A percentile compares a stretch with the other conserved stretches of the same genome.
Conservation (phyloP, 2,113 vertebrate species). For the Chaetops frenatus region DNA sequence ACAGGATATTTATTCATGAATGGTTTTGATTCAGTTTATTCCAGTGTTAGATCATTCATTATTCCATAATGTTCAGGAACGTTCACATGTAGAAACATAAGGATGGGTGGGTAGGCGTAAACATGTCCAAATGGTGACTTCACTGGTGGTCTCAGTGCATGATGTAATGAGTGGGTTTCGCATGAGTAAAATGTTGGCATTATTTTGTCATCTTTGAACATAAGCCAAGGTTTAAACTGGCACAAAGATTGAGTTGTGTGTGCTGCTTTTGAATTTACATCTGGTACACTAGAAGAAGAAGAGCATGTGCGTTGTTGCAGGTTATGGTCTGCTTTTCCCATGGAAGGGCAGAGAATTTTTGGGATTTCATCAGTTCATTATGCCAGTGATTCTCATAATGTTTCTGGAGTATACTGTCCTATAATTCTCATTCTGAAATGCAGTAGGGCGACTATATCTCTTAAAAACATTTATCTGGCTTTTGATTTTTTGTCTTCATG, state of each 20-base stretch:
- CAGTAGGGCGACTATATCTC: neutral
- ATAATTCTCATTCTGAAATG: neutral
- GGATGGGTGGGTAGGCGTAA: neutral
- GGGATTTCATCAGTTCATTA: neutral
- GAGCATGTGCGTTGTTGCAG: neutral
- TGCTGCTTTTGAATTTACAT: neutral
- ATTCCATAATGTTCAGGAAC: neutral
- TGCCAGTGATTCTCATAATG: neutral
- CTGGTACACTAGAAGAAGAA: neutral
- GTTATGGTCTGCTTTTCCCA: neutral
- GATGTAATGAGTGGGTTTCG: neutral
- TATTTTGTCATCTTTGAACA: neutral
- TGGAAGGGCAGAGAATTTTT: neutral
- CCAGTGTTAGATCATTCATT: neutral
- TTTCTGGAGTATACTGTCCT: neutral
- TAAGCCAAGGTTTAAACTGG: neutral
- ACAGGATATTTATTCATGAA: neutral
- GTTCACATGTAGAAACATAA: neutral
- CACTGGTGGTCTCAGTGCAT: neutral
- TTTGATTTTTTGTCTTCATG: neutral
- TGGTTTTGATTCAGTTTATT: neutral
- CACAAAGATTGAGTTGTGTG: neutral
- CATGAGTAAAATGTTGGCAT: neutral
- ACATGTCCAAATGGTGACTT: neutral
- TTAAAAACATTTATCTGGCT: neutral